Percentiles rank a stretch among this genome's conserved stretches.
Conservation (phyloP, 2,797 vertebrate genomes). For the Melopsittacus undulatus region DNA sequence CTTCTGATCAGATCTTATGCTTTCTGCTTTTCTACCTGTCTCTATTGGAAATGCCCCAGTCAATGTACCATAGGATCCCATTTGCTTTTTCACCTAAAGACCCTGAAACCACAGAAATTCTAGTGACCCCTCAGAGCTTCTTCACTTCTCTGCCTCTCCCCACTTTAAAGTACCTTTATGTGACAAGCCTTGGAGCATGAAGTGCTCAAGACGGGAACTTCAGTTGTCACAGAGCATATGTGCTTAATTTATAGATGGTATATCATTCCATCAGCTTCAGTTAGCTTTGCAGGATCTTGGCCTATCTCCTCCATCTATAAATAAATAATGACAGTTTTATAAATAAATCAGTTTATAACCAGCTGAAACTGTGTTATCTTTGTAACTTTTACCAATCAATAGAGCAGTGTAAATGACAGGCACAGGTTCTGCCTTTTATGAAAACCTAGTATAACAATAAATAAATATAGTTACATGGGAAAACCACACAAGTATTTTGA, state of each 20-base stretch:
- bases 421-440: background rate
- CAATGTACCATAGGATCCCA: background rate
- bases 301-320: slow-evolving; percentile 52
- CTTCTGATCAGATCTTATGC: background rate
- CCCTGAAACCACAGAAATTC: background rate
- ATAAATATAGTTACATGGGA: background rate
- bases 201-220: background rate
- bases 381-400: slow-evolving; percentile 42
- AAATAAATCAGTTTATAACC: slow-evolving; percentile 58
- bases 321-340: slow-evolving; percentile 62
- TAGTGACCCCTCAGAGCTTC: background rate
- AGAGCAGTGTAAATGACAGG: background rate
- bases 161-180: background rate
- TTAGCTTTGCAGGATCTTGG: slow-evolving; percentile 53
- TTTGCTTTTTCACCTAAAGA: background rate
- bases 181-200: background rate
- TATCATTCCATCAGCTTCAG: slow-evolving; percentile 14
- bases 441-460: background rate
- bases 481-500: slow-evolving; percentile 24
- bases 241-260: slow-evolving; percentile 17
- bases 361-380: slow-evolving; percentile 56
- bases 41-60: background rate
- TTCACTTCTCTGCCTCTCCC: background rate
- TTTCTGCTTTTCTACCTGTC: background rate
- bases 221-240: slow-evolving; percentile 8